phyloP scores from a whole-genome alignment of 2,113 vertebrate genomes.

The Nicator chloris region DNA sequence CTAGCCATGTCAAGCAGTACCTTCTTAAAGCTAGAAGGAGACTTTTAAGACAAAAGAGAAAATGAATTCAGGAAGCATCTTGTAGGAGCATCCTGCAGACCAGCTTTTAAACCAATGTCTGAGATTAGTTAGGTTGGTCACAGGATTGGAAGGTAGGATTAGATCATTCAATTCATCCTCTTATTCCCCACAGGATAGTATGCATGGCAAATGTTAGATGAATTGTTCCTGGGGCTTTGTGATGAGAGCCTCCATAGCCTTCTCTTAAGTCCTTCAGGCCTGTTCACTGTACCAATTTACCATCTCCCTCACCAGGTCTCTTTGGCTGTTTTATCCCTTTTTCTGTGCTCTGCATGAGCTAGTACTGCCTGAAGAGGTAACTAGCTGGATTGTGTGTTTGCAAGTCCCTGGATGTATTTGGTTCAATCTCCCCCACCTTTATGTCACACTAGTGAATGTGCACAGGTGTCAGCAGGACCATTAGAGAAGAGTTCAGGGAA shows the following conservation, averaged over 20 bases:
- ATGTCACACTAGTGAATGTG: neutral
- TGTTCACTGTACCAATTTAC: neutral
- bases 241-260: neutral
- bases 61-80: neutral
- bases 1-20: neutral
- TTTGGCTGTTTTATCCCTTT: neutral
- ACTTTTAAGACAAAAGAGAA: neutral
- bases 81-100: neutral
- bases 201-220: neutral
- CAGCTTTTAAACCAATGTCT: neutral
- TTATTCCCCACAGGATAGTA: neutral
- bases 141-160: neutral
- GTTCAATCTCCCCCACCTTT: neutral
- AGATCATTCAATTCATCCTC: neutral
- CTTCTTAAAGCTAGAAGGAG: neutral
- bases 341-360: neutral
- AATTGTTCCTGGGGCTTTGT: neutral
- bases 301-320: neutral
- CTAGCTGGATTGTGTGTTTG: neutral
- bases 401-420: neutral
- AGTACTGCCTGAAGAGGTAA: neutral
- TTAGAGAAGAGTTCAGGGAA: neutral
- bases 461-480: neutral
- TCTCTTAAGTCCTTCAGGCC: neutral
- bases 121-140: neutral